Base-by-base conservation (phyloP, 2,888 invertebrate genomes). In the Campopleginae sp. region DNA sequence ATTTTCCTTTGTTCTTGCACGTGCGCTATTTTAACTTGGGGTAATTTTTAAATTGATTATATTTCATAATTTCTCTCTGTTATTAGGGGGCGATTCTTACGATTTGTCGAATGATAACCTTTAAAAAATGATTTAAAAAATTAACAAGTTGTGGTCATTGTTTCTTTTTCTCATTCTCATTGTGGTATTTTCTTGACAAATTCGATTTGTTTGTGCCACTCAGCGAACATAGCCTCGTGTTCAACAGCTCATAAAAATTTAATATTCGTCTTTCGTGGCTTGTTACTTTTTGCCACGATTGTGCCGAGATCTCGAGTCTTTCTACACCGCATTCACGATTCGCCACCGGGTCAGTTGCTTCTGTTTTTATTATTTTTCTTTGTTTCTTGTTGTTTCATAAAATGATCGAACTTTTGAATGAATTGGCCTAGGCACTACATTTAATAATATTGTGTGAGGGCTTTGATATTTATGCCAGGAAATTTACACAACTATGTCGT, bases 351-450 rank as follows among this genome's bases (percentile, higher is more conserved):
- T 27, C 19, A 31, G 33, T 31, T 65, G 31, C 31, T 71, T 38
- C 38, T 51, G 71, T 72, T 48, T 42, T 44, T 63, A 14, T 74
- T 19, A 17, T 42, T 68, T 10, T 42, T 27, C 38, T 61, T 42
- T 27, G 27, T 61, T 46, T 31, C 61, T 38, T 70, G 31, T 38
- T 48, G 58, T 19, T 75, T 68, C 75, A 65, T 71, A 65, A 38
- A 38, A 78, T 70, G 74, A 86, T 86, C 86, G 86, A 86, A 86
- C 86, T 86, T 86, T 58, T 27, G 80, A 77, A 86, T 80, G 54
- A 83, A 80, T 80, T 86, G 74, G 83, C 74, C 86, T 86, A 86
- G 86, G 86, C 86, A 86, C 85, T 86, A 86, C 83, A 80, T 80
- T 83, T 83, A 70, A 70, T 82, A 46, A 68, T 82, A 83, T 82